These are phyloP conservation scores for Cochlearius cochlearius DNA, from an alignment of 2,113 vertebrate genomes.

Conservation along the genomic window DNA sequence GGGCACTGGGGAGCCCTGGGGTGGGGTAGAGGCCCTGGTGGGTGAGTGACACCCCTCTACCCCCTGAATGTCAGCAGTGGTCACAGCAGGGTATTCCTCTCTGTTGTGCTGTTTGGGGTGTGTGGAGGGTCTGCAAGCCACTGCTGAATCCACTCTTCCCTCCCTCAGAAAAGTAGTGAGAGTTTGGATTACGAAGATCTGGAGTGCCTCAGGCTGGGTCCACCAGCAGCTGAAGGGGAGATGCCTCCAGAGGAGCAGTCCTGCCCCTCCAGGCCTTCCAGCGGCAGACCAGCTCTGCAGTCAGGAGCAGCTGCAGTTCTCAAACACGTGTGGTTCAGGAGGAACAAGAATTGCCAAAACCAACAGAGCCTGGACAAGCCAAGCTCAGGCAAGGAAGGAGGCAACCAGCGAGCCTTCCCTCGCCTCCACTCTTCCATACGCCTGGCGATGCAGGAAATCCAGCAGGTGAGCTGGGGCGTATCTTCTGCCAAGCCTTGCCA, in stretches of 20 bases:
- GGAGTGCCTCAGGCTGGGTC: background rate
- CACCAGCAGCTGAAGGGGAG: background rate
- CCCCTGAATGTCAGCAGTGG: background rate
- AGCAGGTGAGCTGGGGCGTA: conserved; percentile 47
- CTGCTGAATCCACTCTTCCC: background rate
- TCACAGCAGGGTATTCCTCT: background rate
- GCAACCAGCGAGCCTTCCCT: conserved; percentile 1
- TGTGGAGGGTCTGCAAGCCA: background rate
- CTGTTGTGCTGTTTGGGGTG: rapidly evolving
- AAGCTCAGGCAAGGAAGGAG: background rate
- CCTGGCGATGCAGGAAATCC: conserved; percentile 73
- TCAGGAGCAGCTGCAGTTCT: background rate
- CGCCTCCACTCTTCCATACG: conserved; percentile 69
- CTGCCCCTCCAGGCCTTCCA: background rate
- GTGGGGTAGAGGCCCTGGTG: background rate
- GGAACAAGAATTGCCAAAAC: background rate
- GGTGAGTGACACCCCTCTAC: rapidly evolving
- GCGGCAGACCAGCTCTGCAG: background rate
- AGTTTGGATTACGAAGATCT: conserved; percentile 63
- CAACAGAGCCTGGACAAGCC: background rate
- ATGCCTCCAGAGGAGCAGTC: background rate
- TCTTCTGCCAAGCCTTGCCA: background rate
- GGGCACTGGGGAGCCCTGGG: background rate
- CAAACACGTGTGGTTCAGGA: background rate
- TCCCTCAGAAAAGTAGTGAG: conserved; percentile 55